Evolutionary conservation across 2,888 invertebrate genomes (phyloP), one percentile per base, ranked within the genome.

Genomic region (Chironomus riparius): DNA sequence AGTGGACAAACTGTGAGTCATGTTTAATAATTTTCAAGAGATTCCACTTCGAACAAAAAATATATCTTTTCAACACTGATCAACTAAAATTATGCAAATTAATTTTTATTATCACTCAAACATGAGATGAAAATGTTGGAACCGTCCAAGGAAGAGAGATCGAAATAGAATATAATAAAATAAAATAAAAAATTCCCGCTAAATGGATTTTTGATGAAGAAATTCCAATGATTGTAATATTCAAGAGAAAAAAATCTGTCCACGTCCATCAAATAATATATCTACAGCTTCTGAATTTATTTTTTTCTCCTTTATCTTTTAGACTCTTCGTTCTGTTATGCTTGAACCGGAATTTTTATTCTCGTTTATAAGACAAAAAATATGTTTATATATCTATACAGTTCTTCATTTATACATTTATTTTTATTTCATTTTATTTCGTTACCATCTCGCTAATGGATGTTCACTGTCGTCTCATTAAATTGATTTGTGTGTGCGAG

Each of bases 61-160:
- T 28, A n/a, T n/a, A 38, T 38, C 38, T 38, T 38, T 38, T 38
- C 38, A 38, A 38, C 38, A 38, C 38, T 38, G 38, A 38, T 38
- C 38, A 38, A 38, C 38, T 38, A n/a, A n/a, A 72, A 72, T 72
- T 72, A 72, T 72, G 72, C 72, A 72, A 72, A 72, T 72, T 72
- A 72, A 72, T 72, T 72, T 71, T 72, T 72, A 72, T 72, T 72
- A 72, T 72, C 72, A 62, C 10, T 15, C 61, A 38, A 28, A 72
- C 21, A 4, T 13, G 22, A 24, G 65, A 24, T 65, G 65, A 65
- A 13, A 15, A 22, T 21, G 65, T 38, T 38, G 38, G 38, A 38
- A 38, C 38, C 38, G 38, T 38, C 38, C 38, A 38, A 65, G 21
- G 24, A 24, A 18, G 65, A 12, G 24, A 21, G 24, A 65, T 24